Percentiles rank a stretch among this genome's conserved stretches.
These are phyloP conservation scores for Laticauda laticaudata DNA, from an alignment of 2,113 vertebrate genomes.

Conservation along the genomic window DNA sequence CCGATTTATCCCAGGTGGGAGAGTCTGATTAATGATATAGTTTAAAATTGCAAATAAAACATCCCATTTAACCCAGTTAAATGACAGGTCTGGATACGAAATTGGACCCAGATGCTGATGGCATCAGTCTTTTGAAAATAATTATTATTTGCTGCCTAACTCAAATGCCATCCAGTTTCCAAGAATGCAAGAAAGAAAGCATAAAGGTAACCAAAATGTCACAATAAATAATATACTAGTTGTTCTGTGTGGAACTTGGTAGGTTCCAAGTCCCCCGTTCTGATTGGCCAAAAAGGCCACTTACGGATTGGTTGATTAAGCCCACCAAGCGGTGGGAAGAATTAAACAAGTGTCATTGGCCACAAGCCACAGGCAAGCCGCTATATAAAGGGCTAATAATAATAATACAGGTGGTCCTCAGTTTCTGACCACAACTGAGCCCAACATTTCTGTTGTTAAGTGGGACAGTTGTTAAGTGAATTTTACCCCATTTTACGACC, in stretches of 20 bases:
- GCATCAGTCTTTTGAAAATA: background rate
- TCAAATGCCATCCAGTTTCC: background rate
- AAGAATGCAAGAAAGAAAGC: background rate
- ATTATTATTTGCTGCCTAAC: background rate
- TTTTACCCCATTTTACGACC: background rate
- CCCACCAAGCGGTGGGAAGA: no score
- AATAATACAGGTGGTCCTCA: background rate
- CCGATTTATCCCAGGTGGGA: background rate
- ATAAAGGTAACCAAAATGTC: background rate
- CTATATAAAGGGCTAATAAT: no score
- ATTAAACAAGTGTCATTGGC: no score
- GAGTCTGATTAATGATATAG: background rate
- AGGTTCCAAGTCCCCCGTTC: no score
- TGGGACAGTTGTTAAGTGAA: background rate
- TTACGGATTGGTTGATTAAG: no score
- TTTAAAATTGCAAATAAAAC: background rate
- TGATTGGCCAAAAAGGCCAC: no score
- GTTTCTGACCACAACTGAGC: background rate
- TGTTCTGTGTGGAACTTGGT: no score
- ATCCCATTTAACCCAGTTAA: background rate
- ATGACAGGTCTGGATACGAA: background rate
- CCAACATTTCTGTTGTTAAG: background rate
- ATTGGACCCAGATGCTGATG: background rate
- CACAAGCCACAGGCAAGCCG: no score
- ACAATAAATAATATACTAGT: background rate